Evolutionary conservation across 1,140 invertebrate species (phyloP), one percentile per base, ranked within the genome.

Genomic region (Pseudomyrmex flavicornis): DNA sequence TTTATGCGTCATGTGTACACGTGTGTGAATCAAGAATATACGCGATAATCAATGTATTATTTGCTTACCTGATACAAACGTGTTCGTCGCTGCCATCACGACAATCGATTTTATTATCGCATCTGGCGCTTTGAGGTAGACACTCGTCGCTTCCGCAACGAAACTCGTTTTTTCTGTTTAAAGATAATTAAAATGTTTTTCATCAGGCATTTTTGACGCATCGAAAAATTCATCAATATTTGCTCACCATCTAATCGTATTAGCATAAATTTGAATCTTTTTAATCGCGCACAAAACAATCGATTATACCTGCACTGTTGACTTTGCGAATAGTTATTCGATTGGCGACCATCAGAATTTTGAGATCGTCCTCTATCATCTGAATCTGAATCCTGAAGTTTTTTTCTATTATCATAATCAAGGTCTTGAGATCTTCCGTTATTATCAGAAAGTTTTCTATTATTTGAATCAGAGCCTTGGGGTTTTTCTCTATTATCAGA

Each of bases 41-140:
- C 5, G 8, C 4, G 22, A 12, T 50, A 35, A 35, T 35, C 5
- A 35, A 35, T 35, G 7, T 35, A 35, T 7, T 35, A 35, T 35
- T 7, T 35, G 35, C 35, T 89, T 80, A 83, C 82, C 9, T 15
- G 58, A 46, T 5, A 48, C 70, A 88, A 48, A 13, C 26, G 8
- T 7, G 7, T 48, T 83, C 83, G 56, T 90, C 88, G 61, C 79
- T 89, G 7, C 15, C 52, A 76, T 90, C 85, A 15, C 46, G 63
- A 70, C 88, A 90, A 72, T 89, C 65, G 54, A 75, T 17, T 74
- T 56, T 79, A 44, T 80, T 46, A 75, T 89, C 69, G 76, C 83
- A 87, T 69, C 52, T 87, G 20, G 54, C 35, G 0, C 59, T 59
- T 26, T 13, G 26, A 10, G 77, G 79, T 17, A 90, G 26, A 69